A percentile compares a stretch with the other conserved stretches of the same genome.
phyloP scores from a whole-genome alignment of 2,113 vertebrate species.

The Phyllopteryx taeniolatus region DNA sequence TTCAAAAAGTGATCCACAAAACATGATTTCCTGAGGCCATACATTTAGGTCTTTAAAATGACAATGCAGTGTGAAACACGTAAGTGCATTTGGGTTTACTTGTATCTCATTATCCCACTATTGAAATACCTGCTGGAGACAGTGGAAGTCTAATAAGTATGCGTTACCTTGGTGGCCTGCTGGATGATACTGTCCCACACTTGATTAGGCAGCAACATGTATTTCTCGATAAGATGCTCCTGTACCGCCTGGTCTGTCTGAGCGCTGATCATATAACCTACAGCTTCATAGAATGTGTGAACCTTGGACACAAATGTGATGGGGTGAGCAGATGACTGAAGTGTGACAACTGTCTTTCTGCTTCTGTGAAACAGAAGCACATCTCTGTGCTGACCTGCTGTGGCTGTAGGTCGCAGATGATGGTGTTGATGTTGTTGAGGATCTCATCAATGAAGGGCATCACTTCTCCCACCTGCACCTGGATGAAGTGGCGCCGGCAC shows the following conservation, averaged over 20 bases:
- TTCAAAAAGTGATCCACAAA: neutral
- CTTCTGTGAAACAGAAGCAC: neutral
- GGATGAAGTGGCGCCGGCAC: slow-evolving; percentile 97
- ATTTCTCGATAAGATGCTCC: slow-evolving; percentile 98
- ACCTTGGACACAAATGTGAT: slow-evolving; percentile 72
- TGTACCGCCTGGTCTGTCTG: slow-evolving; percentile 96
- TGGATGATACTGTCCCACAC: slow-evolving; percentile 99
- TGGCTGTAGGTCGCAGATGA: slow-evolving; percentile 98
- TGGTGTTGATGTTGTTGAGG: slow-evolving; percentile 98
- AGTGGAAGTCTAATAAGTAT: neutral
- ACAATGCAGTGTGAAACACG: neutral
- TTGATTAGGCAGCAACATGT: slow-evolving; percentile 98
- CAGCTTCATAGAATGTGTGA: slow-evolving; percentile 97
- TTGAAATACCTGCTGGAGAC: neutral
- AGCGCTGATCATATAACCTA: slow-evolving; percentile 99
- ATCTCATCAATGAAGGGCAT: slow-evolving; percentile 99
- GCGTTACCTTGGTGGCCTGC: slow-evolving; percentile 91
- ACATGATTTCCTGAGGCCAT: neutral
- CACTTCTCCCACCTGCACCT: slow-evolving; percentile 98
- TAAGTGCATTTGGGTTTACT: neutral
- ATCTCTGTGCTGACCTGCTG: slow-evolving; percentile 82
- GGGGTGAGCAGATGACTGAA: neutral
- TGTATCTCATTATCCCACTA: neutral
- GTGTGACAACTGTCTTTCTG: neutral
- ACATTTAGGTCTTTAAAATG: neutral